Conservation (phyloP, 2,113 vertebrate genomes). For the Serinus canaria region DNA sequence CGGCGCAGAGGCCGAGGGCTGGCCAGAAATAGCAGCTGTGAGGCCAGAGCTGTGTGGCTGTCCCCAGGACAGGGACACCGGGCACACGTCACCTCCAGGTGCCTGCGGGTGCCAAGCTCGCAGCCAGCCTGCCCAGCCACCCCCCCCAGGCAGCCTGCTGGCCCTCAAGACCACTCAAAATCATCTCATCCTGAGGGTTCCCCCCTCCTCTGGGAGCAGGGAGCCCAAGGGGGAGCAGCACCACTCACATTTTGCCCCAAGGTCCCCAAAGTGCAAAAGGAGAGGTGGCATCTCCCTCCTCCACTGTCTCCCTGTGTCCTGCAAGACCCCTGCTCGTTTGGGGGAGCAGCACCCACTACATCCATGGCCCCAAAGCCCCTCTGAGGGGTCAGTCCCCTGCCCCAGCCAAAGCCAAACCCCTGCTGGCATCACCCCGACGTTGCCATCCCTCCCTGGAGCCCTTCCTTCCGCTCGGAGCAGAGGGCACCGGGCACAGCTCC, state of each 20-base stretch:
- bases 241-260: rapidly evolving
- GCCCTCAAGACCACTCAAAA: not conserved
- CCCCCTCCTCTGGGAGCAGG: not conserved
- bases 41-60: not conserved
- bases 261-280: not conserved
- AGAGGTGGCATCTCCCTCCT: not conserved
- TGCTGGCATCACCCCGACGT: not conserved
- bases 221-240: not conserved
- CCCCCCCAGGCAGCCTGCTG: not conserved
- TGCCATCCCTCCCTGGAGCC: not conserved
- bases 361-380: rapidly evolving
- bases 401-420: not conserved
- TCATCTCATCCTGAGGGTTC: rapidly evolving
- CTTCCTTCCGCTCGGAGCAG: not conserved
- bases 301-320: rapidly evolving
- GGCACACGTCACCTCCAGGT: not conserved
- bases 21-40: not conserved
- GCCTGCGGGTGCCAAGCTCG: not conserved
- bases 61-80: not conserved
- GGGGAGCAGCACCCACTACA: rapidly evolving
- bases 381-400: not conserved
- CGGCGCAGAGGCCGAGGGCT: not conserved
- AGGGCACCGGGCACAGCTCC: not conserved
- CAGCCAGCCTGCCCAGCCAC: not conserved
- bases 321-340: not conserved